A percentile compares a stretch with the other conserved stretches of the same genome.
Evolutionary conservation across 2,797 vertebrate genomes (phyloP).

Genomic region (Peromyscus nudipes): DNA sequence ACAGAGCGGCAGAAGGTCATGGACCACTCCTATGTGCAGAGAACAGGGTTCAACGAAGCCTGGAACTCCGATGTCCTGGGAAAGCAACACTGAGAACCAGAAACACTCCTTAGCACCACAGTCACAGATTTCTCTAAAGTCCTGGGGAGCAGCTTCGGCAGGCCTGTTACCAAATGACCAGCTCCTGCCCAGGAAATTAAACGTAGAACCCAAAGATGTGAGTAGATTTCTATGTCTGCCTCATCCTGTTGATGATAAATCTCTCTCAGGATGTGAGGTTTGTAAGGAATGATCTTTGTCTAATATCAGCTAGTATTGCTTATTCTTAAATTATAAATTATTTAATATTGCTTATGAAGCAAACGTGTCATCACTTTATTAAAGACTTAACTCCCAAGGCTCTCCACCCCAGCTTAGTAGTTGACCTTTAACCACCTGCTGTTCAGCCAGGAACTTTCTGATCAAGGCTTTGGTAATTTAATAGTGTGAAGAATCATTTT

Average conservation of each 20-base stretch:
- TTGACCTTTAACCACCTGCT: neutral
- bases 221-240: constrained; percentile 81
- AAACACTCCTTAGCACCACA: constrained; percentile 82
- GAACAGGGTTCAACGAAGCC: constrained; percentile 84
- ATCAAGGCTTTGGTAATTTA: neutral
- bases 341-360: neutral
- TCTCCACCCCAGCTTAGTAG: neutral
- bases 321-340: constrained; percentile 43
- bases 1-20: constrained; percentile 80
- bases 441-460: constrained; percentile 27
- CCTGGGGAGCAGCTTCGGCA: constrained; percentile 89
- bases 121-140: constrained; percentile 87
- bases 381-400: neutral
- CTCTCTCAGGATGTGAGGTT: neutral
- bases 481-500: constrained; percentile 31
- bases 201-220: constrained; percentile 92
- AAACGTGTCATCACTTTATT: neutral
- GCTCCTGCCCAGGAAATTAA: constrained; percentile 87
- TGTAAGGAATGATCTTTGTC: constrained; percentile 15
- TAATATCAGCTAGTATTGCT: neutral
- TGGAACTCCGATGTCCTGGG: constrained; percentile 92
- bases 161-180: constrained; percentile 90
- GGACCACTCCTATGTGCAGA: constrained; percentile 84
- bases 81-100: constrained; percentile 85
- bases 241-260: neutral